phyloP scores from a whole-genome alignment of 2,888 invertebrate genomes.

The Drosophila eohydei region DNA sequence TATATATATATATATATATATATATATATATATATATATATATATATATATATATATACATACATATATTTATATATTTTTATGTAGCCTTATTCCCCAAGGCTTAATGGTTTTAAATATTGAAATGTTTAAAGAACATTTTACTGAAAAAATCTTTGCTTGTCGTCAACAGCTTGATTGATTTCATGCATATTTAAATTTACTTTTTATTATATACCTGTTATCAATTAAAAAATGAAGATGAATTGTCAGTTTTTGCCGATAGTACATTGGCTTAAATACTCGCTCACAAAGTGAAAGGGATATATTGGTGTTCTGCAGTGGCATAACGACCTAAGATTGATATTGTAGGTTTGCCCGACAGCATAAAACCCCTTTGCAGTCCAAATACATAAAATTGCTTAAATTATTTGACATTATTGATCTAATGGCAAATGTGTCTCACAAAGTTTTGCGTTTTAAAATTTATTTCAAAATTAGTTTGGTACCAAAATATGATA shows the following conservation, averaged over 20 bases:
- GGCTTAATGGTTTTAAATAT: slow-evolving; percentile 1
- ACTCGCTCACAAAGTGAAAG: background rate
- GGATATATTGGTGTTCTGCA: background rate
- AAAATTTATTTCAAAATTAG: background rate
- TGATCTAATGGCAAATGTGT: background rate
- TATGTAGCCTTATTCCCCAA: background rate
- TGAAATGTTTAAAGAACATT: background rate
- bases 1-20: background rate
- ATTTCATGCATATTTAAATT: slow-evolving; percentile 4
- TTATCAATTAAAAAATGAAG: slow-evolving; percentile 1
- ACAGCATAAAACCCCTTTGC: too few relatives aligned
- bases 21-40: background rate
- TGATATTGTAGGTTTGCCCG: too few relatives aligned
- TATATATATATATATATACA: background rate
- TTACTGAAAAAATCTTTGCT: background rate
- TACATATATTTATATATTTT: background rate
- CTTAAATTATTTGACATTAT: background rate
- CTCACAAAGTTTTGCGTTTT: background rate
- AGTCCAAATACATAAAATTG: background rate
- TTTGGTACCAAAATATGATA: background rate
- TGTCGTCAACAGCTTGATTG: background rate
- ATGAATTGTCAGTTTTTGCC: background rate
- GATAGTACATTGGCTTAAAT: background rate
- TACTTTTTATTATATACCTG: background rate
- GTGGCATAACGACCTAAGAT: too few relatives aligned